phyloP scores from a whole-genome alignment of 2,888 invertebrate species.

The Biston stratarius region DNA sequence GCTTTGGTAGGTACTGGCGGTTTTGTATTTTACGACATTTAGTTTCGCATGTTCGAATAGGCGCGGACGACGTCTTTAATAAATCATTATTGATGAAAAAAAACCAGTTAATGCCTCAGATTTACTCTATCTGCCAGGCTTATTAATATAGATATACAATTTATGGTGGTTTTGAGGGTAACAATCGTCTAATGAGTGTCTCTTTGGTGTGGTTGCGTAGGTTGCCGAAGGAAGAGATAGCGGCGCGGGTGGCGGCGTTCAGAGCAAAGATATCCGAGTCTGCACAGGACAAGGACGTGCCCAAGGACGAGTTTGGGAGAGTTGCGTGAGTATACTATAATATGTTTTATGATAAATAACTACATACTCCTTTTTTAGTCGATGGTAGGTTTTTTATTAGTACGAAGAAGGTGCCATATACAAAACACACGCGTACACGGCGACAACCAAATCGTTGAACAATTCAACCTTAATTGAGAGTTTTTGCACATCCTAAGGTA shows the following conservation, averaged over 20 bases:
- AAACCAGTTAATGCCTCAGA: neutral
- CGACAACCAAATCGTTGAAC: neutral
- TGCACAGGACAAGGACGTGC: constrained; percentile 85
- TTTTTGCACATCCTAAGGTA: too few species aligned
- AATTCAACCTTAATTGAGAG: too few species aligned
- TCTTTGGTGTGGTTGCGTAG: constrained; percentile 87
- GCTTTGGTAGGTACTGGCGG: constrained; percentile 78
- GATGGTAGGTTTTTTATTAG: too few species aligned
- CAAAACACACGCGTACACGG: too few species aligned
- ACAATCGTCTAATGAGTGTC: constrained; percentile 70
- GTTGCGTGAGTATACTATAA: constrained; percentile 85
- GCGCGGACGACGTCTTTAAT: constrained; percentile 49
- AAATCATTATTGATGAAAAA: neutral
- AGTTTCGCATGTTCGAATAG: constrained; percentile 58
- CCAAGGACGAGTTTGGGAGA: constrained; percentile 94
- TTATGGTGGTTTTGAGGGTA: constrained; percentile 23
- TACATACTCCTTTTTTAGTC: too few species aligned
- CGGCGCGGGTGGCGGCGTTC: constrained; percentile 94
- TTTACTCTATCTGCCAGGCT: neutral
- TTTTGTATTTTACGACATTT: constrained; percentile 59
- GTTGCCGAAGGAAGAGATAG: constrained; percentile 94
- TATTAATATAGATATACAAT: constrained; percentile 37
- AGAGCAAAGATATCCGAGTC: constrained; percentile 93
- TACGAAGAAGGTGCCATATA: too few species aligned
- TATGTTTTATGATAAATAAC: neutral